Evolutionary conservation across 2,113 vertebrate species (phyloP).

Genomic region (Forbesichthys agassizii): DNA sequence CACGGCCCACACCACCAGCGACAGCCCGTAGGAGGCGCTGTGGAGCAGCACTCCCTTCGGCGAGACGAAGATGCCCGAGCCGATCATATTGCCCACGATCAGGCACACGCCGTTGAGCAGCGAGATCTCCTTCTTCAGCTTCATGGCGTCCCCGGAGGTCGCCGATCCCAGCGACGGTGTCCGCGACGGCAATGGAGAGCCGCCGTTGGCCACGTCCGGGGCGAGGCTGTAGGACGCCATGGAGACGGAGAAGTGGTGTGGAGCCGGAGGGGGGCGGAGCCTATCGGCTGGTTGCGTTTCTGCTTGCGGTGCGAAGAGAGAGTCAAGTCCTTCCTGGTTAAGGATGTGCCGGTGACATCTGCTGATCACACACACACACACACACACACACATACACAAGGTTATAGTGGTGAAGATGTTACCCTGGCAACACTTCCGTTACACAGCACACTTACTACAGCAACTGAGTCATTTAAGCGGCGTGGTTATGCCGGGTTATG

Average conservation of each 20-base stretch:
- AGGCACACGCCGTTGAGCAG: slow-evolving; percentile 88
- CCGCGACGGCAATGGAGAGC: not conserved
- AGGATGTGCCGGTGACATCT: slow-evolving; percentile 64
- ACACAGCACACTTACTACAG: not conserved
- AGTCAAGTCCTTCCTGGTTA: slow-evolving; percentile 32
- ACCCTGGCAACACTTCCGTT: slow-evolving; percentile 16
- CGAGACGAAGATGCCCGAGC: slow-evolving; percentile 92
- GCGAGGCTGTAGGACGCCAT: slow-evolving; percentile 49
- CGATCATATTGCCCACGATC: slow-evolving; percentile 96
- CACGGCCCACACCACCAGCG: slow-evolving; percentile 85
- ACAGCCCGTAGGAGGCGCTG: slow-evolving; percentile 87
- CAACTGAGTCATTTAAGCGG: not conserved
- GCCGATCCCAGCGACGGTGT: slow-evolving; percentile 12
- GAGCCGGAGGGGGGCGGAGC: no score
- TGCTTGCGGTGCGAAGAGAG: not conserved
- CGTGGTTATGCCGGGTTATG: not conserved
- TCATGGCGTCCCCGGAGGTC: slow-evolving; percentile 71
- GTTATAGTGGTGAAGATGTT: slow-evolving; percentile 36
- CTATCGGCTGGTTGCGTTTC: not conserved
- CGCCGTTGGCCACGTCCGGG: slow-evolving; percentile 57
- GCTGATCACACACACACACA: slow-evolving; percentile 21
- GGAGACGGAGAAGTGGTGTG: not conserved
- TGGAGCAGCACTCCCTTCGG: slow-evolving; percentile 90
- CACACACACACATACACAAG: slow-evolving; percentile 15
- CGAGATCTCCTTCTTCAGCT: slow-evolving; percentile 91